phyloP scores from a whole-genome alignment of 2,113 vertebrate species.

The Strix uralensis region DNA sequence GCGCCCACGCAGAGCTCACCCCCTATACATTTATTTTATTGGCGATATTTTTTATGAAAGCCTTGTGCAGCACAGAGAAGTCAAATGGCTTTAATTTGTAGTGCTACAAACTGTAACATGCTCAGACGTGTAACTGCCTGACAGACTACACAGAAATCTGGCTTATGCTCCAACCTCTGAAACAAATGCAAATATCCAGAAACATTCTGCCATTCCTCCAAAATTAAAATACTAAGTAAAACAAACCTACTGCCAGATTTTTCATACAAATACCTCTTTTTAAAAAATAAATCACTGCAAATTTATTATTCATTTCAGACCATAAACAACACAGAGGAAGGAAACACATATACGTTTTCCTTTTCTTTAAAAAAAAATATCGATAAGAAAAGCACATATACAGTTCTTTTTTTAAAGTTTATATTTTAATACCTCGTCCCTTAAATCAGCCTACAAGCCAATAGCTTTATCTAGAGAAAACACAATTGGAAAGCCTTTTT shows the following conservation, averaged over 20 bases:
- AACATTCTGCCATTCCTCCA: constrained; percentile 27
- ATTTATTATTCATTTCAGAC: constrained; percentile 44
- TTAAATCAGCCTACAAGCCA: constrained; percentile 1
- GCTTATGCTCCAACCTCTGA: neutral
- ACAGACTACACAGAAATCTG: constrained; percentile 45
- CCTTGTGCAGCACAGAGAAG: neutral
- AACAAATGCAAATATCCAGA: constrained; percentile 38
- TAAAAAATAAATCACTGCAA: constrained; percentile 28
- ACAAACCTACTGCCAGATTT: neutral
- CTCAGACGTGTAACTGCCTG: constrained; percentile 50
- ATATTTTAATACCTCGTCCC: constrained; percentile 43
- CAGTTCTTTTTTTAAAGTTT: neutral
- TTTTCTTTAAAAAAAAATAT: neutral
- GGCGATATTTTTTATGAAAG: neutral
- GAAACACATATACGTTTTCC: neutral
- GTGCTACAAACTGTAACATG: constrained; percentile 41
- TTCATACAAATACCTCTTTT: neutral
- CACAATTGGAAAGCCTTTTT: constrained; percentile 33
- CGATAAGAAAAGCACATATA: neutral
- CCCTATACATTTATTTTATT: neutral
- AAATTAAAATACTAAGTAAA: constrained; percentile 27
- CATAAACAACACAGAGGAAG: constrained; percentile 41
- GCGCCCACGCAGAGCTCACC: rapidly evolving
- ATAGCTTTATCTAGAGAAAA: constrained; percentile 27
- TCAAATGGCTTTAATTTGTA: constrained; percentile 39